Base-by-base conservation (phyloP, 1,140 invertebrate species). In the Drosophila jambulina region DNA sequence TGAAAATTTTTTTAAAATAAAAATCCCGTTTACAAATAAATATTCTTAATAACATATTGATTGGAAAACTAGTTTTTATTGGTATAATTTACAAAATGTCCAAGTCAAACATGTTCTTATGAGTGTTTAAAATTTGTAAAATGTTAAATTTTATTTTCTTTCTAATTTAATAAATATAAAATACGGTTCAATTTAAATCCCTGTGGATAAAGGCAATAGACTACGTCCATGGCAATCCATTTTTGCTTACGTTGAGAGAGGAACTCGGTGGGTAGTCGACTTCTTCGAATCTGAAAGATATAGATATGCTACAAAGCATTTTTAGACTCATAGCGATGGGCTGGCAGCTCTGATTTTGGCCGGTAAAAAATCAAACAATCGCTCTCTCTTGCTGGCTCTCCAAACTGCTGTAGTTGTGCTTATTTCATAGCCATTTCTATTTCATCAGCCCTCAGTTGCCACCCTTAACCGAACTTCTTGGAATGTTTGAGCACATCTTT, bases 251-350 rank as follows among this genome's bases (percentile, higher is more conserved):
- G 7, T 10, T 21, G 34, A 36, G 49, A 69, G 69, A 62, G 49
- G 15, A 74, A 58, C 60, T 61, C 56, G 61, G 69, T 61, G 78
- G 61, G 78, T 80, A 79, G 78, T 63, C 78, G 54, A 58, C 76
- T 46, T 57, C 45, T 46, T 48, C 34, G 27, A 21, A 38, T 48
- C 13, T n/a, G 49, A 17, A 58, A 36, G 36, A 21, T 10, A 34
- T 27, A 40, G 19, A 29, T 57, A 56, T 48, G 21, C 17, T 43
- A 1, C 12, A 34, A 40, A 3, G n/a, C 51, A 42, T 59, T 42
- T 32, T 15, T 32, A 59, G 19, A 59, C 15, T 23, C 34, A 49
- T 27, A 15, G 27, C 12, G 10, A n/a, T 49, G 17, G 38, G 8
- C 29, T 72, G 69, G 45, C 53, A 72, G 36, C 69, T 25, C 69